Evolutionary conservation across 1,140 invertebrate genomes (phyloP), one percentile per base, ranked within the genome.

Genomic region (Drosophila arawakana): DNA sequence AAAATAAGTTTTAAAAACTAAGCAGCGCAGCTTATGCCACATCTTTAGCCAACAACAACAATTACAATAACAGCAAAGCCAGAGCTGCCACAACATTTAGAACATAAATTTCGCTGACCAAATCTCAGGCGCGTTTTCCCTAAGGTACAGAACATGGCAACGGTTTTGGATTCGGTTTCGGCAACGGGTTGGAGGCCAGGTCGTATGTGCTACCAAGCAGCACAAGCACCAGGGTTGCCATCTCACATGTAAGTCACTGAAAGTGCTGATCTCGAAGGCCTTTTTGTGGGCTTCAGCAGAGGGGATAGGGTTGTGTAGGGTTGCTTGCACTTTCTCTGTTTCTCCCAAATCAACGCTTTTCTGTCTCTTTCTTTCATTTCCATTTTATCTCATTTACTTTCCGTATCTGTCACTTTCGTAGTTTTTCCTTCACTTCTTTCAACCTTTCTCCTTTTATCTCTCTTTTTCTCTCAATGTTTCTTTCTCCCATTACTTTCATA

Each of bases 1-100:
- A 79, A 86, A 79, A 86, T 82, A 76, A 75, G 79, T 86, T 86
- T 82, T 79, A 76, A 79, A 82, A 82, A 86, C 83, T 73, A 81
- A 85, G 76, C 76, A 79, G 55, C 73, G 65, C 68, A 52, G 83
- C 82, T 86, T 88, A 78, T 70, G 72, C 74, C 82, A 79, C 82
- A 43, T 35, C 39, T 44, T 25, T 41, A 54, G 35, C 39, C 44
- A 39, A 54, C 62, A 58, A 46, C 49, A 75, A 57, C 58, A 60
- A 70, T 35, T 55, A 71, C 44, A 65, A 65, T 25, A 75, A 35
- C 43, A 49, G 50, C 35, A 61, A 13, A 39, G 57, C 57, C 54
- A 44, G 44, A 65, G 58, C 63, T 70, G 71, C 21, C 47, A 59
- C 54, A 61, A 69, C 72, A 85, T 86, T 81, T 86, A 65, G 71